Evolutionary conservation across 2,888 invertebrate genomes (phyloP), one percentile per base, ranked within the genome.

Genomic region (Melangyna quadrimaculata): DNA sequence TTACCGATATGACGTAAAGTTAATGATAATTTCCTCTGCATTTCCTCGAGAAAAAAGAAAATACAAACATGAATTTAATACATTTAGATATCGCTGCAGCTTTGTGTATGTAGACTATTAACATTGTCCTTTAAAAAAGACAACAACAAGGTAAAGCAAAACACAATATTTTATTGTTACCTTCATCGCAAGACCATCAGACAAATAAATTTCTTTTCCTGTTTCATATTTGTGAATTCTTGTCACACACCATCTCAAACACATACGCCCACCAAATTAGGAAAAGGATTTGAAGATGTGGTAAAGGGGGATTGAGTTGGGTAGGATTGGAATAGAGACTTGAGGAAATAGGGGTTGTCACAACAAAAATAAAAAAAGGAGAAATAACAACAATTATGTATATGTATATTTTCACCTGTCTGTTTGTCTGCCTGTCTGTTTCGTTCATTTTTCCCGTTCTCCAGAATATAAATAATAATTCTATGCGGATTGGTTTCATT

Each of bases 151-250:
- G 45, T 14, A 24, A 77, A 48, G 71, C 48, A 40, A 51, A 43
- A 37, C 37, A 77, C 29, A 73, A 73, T 51, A 43, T 78, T 81
- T 86, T 75, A 65, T 80, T 84, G 77, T 80, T 80, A 55, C 84
- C 84, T 69, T 77, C 80, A 69, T 86, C 75, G 27, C 65, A 77
- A 72, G 73, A 70, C 65, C 86, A 78, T 86, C 86, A 86, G 86
- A 86, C 86, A 86, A 84, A 84, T 81, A 86, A 86, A 86, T 86
- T 86, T 86, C 78, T 73, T 86, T 86, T 86, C 86, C 86, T 86
- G 81, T 77, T 86, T 86, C 86, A 65, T 70, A 86, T 73, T 78
- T 86, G 86, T 70, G 86, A 86, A 86, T 86, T 86, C 81, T 78
- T 86, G 86, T 86, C 86, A 86, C 86, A 86, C 72, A 81, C 86